Evolutionary conservation across 2,888 invertebrate species (phyloP).

Genomic region (Drosophila aldrichi): DNA sequence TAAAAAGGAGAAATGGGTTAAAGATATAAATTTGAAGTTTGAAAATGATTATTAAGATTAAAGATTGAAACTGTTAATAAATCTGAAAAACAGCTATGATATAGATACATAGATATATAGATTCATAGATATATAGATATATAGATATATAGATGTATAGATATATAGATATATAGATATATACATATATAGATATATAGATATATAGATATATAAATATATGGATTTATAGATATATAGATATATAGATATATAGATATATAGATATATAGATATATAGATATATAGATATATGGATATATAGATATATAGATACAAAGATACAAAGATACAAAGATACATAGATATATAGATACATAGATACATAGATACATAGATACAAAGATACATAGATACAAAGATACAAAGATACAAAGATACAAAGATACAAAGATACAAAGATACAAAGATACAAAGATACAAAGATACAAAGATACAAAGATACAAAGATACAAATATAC

Average conservation of each 20-base stretch:
- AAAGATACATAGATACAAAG: no score
- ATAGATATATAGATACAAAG: not conserved
- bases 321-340: not conserved
- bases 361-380: no score
- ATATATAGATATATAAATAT: not conserved
- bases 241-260: not conserved
- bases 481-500: not conserved
- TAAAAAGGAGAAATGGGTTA: not conserved
- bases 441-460: no score
- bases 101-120: not conserved
- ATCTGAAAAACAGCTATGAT: no score
- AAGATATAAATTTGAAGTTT: no score
- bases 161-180: not conserved
- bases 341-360: not conserved
- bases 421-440: no score
- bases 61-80: no score
- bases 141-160: not conserved
- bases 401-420: no score
- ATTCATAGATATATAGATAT: not conserved
- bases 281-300: not conserved
- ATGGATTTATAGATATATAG: not conserved
- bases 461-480: not conserved
- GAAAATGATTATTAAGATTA: not conserved
- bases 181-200: not conserved
- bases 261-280: not conserved